Percentiles rank a stretch among this genome's conserved stretches.
Conservation (phyloP, 2,113 vertebrate species). For the Mastomys coucha region DNA sequence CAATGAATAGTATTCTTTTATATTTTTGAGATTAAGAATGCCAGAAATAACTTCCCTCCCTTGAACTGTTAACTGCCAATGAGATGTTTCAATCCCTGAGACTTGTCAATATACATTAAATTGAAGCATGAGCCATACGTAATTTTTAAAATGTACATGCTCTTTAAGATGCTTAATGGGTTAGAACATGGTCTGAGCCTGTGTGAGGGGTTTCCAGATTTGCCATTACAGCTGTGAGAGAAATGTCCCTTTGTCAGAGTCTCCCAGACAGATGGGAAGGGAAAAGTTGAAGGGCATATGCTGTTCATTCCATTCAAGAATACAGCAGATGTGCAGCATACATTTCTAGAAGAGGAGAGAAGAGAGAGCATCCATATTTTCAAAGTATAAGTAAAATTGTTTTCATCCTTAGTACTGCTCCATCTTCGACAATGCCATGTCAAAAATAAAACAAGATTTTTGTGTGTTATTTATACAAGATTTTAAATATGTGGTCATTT, state of each 20-base stretch:
- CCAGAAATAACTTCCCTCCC: conserved; percentile 59
- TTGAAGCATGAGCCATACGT: conserved; percentile 69
- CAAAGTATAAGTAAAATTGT: conserved; percentile 28
- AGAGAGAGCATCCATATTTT: conserved; percentile 22
- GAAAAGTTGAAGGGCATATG: conserved; percentile 44
- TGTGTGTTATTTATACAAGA: conserved; percentile 73
- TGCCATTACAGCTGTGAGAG: conserved; percentile 19
- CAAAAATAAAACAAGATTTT: conserved; percentile 54
- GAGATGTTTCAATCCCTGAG: conserved; percentile 61
- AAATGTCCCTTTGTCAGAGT: conserved; percentile 37
- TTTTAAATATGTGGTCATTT: conserved; percentile 71
- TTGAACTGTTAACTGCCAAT: conserved; percentile 66
- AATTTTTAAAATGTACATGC: conserved; percentile 66
- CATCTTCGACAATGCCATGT: conserved; percentile 56
- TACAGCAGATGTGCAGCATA: conserved; percentile 44
- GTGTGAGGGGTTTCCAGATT: conserved; percentile 75
- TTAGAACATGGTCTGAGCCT: conserved; percentile 68
- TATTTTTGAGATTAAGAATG: conserved; percentile 69
- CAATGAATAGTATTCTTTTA: conserved; percentile 75
- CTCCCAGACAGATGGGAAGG: conserved; percentile 53
- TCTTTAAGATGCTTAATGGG: conserved; percentile 11
- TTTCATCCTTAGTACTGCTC: conserved; percentile 75
- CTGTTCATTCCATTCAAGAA: conserved; percentile 52
- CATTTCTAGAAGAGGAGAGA: conserved; percentile 7
- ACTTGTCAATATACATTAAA: conserved; percentile 51